phyloP scores from a whole-genome alignment of 2,888 invertebrate species.

The Smittia sp. region DNA sequence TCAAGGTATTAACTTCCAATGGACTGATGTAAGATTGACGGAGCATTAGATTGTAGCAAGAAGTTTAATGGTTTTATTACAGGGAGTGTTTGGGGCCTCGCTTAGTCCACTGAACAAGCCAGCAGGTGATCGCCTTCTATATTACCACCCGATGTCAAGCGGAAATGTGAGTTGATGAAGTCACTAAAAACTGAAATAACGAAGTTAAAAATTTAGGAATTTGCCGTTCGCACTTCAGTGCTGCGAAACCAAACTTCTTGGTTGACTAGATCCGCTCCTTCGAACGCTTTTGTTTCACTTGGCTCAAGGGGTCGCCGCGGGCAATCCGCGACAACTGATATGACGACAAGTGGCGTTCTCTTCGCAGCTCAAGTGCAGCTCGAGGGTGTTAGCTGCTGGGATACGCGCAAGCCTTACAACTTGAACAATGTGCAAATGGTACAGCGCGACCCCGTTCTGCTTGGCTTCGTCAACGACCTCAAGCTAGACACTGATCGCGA shows the following conservation, averaged over 20 bases:
- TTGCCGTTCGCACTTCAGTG: constrained; percentile 66
- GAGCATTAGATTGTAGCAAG: too few relatives aligned
- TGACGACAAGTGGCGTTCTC: constrained; percentile 70
- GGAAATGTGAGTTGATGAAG: constrained; percentile 54
- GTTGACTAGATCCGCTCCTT: constrained; percentile 48
- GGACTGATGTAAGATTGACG: constrained; percentile 59
- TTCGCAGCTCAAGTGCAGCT: constrained; percentile 75
- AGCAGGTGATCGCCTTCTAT: constrained; percentile 62
- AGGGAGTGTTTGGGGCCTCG: constrained; percentile 71
- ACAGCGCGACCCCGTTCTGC: constrained; percentile 60
- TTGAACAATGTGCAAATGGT: constrained; percentile 63
- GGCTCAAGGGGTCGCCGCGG: constrained; percentile 60
- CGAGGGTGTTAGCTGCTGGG: constrained; percentile 78
- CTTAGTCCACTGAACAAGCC: constrained; percentile 56
- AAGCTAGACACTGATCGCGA: constrained; percentile 66
- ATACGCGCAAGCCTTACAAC: constrained; percentile 67
- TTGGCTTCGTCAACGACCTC: constrained; percentile 78
- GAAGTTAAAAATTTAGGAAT: too few relatives aligned
- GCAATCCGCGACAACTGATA: constrained; percentile 71
- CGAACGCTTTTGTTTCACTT: constrained; percentile 48
- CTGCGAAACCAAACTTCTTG: constrained; percentile 61
- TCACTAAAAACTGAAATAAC: not conserved
- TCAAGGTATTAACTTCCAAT: constrained; percentile 73
- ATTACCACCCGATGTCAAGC: constrained; percentile 80
- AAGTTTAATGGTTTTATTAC: too few relatives aligned